Base-by-base conservation (phyloP, 1,140 invertebrate species). In the Hycleus phaleratus region DNA sequence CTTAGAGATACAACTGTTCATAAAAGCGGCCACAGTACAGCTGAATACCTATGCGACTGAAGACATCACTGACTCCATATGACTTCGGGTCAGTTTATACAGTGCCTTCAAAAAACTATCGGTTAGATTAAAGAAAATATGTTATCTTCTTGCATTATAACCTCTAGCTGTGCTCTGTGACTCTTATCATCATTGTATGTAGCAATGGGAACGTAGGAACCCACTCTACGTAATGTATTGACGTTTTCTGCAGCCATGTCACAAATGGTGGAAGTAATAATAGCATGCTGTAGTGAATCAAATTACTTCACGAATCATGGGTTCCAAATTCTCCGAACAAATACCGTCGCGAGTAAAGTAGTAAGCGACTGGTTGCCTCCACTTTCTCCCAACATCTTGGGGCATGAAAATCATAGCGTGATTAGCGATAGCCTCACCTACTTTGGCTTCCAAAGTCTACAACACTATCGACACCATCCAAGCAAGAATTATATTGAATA, bases 221-320 rank as follows among this genome's bases (percentile, higher is more conserved):
- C 45, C 32, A 18, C 38, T 38, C 38, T 39, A 39, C 6, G n/a
- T 11, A 56, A 11, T 6, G 54, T 45, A 4, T 25, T 53, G 6
- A 59, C 11, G 46, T 59, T 59, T 11, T 25, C 46, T 4, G 57
- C 47, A 11, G 43, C 49, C 39, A 52, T 45, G 26, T 59, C 49
- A 42, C 57, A 59, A 10, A 59, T 45, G 26, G 57, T 59, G 46
- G 48, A 26, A 25, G 52, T 11, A 26, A 53, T 45, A 25, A 7
- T 46, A 10, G 26, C 26, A 44, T 26, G 38, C 12, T 52, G 50
- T 4, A 52, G 26, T 52, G 43, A 25, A 3, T 38, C 25, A 44
- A 44, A 52, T 52, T n/a, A 24, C 40, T 11, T 43, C 40, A 7
- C 45, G 43, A 46, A 48, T 56, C 11, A 56, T 56, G 25, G 12